A percentile compares a stretch with the other conserved stretches of the same genome.
These are phyloP conservation scores for Tragelaphus strepsiceros DNA, from an alignment of 2,113 vertebrate genomes.

Conservation along the genomic window DNA sequence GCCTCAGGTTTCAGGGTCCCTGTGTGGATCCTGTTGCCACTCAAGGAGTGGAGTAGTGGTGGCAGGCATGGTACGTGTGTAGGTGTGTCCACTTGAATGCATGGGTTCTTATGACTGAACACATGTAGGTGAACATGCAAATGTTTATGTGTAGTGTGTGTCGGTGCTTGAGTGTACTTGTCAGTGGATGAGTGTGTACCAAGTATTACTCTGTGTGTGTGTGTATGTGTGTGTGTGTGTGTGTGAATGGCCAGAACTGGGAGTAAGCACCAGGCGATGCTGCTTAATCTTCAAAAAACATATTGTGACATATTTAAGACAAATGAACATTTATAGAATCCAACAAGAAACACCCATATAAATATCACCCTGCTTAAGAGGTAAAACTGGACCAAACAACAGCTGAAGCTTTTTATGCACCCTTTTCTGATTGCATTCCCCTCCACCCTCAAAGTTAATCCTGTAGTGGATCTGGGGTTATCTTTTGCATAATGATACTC, in stretches of 20 bases:
- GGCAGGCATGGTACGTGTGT: not conserved
- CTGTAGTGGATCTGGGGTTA: not conserved
- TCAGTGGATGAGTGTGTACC: not conserved
- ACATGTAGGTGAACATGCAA: fast-evolving
- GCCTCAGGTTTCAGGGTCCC: not conserved
- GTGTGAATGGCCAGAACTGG: not conserved
- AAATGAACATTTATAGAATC: slow-evolving; percentile 17
- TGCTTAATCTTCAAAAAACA: slow-evolving; percentile 1
- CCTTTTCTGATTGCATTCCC: not conserved
- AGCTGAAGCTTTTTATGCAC: not conserved
- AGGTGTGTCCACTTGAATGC: too few relatives aligned
- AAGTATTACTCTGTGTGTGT: not conserved
- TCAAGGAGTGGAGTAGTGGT: not conserved
- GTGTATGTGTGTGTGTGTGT: not conserved
- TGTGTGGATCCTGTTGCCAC: not conserved
- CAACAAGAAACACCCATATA: not conserved
- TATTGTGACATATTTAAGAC: slow-evolving; percentile 20
- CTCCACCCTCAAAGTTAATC: too few relatives aligned
- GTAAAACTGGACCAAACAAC: not conserved
- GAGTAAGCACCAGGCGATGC: not conserved
- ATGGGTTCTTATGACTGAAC: not conserved
- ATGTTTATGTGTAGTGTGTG: not conserved
- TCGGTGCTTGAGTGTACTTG: not conserved
- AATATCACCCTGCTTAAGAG: not conserved
- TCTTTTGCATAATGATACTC: not conserved